Conservation (phyloP, 2,888 invertebrate genomes). For the Drosophila parthenogenetica region DNA sequence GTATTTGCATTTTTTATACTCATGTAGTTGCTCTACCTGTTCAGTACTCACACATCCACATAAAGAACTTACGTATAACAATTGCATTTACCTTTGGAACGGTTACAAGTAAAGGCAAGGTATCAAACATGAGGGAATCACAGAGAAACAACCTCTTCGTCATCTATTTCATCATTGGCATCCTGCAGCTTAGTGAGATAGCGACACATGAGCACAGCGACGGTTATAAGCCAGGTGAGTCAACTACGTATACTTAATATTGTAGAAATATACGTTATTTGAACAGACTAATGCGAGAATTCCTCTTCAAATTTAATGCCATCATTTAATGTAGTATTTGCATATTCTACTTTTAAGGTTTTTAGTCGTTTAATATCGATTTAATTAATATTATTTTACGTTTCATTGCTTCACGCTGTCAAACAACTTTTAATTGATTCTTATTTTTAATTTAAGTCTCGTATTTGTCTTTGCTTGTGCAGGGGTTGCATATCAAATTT, state of each 20-base stretch:
- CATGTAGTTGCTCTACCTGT: conserved; percentile 42
- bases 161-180: conserved; percentile 71
- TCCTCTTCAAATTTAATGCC: background rate
- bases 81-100: conserved; percentile 30
- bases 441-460: conserved; percentile 13
- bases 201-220: conserved; percentile 84
- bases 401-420: conserved; percentile 5
- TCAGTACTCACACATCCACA: conserved; percentile 17
- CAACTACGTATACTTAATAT: background rate
- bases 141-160: conserved; percentile 52
- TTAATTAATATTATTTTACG: conserved; percentile 33
- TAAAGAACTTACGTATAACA: conserved; percentile 35
- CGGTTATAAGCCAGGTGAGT: conserved; percentile 85
- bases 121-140: conserved; percentile 56
- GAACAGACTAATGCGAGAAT: no score
- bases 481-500: conserved; percentile 2
- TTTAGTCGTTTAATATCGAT: background rate
- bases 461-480: background rate
- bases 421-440: conserved; percentile 9
- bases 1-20: conserved; percentile 65
- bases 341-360: background rate
- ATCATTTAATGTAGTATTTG: background rate
- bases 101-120: conserved; percentile 18
- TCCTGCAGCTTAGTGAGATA: conserved; percentile 54
- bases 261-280: background rate